Evolutionary conservation across 2,888 invertebrate genomes (phyloP), one percentile per base, ranked within the genome.

Genomic region (Eupelmus urozonus): DNA sequence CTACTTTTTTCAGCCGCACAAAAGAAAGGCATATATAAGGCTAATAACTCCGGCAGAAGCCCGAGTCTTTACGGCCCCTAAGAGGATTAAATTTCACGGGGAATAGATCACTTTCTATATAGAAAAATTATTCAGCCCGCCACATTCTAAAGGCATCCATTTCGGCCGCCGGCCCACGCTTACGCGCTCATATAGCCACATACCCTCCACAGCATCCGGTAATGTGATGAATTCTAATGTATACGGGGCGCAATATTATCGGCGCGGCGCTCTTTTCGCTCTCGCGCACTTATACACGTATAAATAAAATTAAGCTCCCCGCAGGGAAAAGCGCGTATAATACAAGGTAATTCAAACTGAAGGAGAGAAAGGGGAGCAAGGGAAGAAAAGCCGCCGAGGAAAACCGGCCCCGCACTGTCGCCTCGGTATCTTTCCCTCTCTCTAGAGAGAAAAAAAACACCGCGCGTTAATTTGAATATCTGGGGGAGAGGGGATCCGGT

Each of bases 171-270:
- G 9, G 34, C 34, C n/a, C n/a, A n/a, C n/a, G n/a, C n/a, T n/a
- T n/a, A n/a, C n/a, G n/a, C n/a, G n/a, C n/a, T n/a, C n/a, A n/a
- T n/a, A n/a, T n/a, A n/a, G 34, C 34, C 9, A 34, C 9, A 34
- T 34, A 34, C 34, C 9, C 34, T 34, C 34, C 5, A n/a, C n/a
- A 34, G 34, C 3, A 34, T 34, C n/a, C 42, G 55, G 34, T 55
- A 40, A 40, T 20, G 42, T 55, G 25, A 67, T 67, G 53, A 67
- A 67, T 67, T 67, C 67, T 67, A 67, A 67, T 67, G 20, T 55
- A 55, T 23, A 53, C 18, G 7, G 25, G 11, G 27, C 34, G 34
- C 53, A 67, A 51, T 66, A 66, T 66, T 63, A 34, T 63, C 23
- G 63, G 45, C 63, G 63, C 63, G 29, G 63, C 63, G 29, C 18